These are phyloP conservation scores for Dichetophora obliterata DNA, from an alignment of 2,888 invertebrate genomes.

Conservation along the genomic window DNA sequence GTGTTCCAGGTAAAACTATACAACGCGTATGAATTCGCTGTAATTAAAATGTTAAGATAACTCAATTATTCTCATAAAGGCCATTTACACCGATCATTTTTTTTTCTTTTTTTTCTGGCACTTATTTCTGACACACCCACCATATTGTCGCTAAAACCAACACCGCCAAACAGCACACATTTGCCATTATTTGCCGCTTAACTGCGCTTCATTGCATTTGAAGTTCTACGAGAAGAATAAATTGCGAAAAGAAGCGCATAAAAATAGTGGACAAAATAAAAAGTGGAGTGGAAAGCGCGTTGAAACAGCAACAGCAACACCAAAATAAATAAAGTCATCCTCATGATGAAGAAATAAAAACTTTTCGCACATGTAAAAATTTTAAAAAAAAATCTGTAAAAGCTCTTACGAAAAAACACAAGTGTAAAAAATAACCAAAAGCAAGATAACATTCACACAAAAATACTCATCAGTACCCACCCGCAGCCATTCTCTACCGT, in stretches of 20 bases:
- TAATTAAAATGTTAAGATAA: no score
- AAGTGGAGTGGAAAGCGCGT: neutral
- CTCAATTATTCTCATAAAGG: neutral
- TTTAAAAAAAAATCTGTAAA: no score
- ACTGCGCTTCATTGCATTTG: slow-evolving; percentile 19
- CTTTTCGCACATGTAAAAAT: neutral
- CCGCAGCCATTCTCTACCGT: no score
- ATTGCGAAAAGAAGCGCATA: neutral
- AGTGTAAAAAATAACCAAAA: neutral
- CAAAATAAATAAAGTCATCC: neutral
- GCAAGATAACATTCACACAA: neutral
- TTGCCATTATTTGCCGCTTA: slow-evolving; percentile 1
- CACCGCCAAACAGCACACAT: neutral
- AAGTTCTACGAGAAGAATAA: neutral
- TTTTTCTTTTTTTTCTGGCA: neutral
- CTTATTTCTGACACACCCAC: neutral
- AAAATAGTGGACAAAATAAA: neutral
- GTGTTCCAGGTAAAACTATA: no score
- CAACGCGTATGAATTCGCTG: no score
- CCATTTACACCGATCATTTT: neutral
- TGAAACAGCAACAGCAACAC: neutral
- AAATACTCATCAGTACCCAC: neutral
- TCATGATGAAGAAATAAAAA: slow-evolving; percentile 2
- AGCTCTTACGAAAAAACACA: no score
- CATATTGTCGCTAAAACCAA: neutral